Conservation (phyloP, 1,140 invertebrate species). For the Eumaeus atala region DNA sequence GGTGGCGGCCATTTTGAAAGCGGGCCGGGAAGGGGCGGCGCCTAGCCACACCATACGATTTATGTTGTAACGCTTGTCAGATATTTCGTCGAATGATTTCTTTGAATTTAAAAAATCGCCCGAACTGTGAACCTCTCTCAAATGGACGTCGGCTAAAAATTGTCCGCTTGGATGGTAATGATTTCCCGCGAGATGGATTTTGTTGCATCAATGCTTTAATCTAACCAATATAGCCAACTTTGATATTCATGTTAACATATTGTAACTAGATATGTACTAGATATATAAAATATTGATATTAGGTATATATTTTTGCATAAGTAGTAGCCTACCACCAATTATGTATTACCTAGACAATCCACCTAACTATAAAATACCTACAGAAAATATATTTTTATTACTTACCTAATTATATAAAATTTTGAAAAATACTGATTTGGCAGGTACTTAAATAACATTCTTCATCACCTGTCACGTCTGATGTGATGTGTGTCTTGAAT, state of each 20-base stretch:
- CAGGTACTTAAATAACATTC: too few species aligned
- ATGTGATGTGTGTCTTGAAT: too few species aligned
- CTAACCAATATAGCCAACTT: background rate
- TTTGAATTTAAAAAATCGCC: slow-evolving; percentile 4
- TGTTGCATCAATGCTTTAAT: background rate
- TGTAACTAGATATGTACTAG: too few species aligned
- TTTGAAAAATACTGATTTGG: too few species aligned
- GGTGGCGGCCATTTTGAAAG: slow-evolving; percentile 59
- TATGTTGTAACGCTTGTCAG: slow-evolving; percentile 46
- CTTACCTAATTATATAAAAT: too few species aligned
- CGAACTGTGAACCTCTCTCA: background rate
- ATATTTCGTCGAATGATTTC: slow-evolving; percentile 18
- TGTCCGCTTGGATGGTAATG: background rate
- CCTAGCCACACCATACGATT: slow-evolving; percentile 48
- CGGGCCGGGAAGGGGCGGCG: slow-evolving; percentile 51
- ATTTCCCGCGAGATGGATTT: background rate
- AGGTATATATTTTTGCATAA: too few species aligned
- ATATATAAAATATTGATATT: too few species aligned
- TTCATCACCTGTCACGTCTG: too few species aligned
- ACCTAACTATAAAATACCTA: too few species aligned
- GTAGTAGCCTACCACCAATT: too few species aligned
- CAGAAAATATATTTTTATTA: too few species aligned
- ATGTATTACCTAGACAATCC: too few species aligned
- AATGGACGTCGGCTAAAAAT: slow-evolving; percentile 9
- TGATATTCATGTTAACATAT: background rate